Conservation (phyloP, 2,113 vertebrate genomes). For the Enhydra lutris region DNA sequence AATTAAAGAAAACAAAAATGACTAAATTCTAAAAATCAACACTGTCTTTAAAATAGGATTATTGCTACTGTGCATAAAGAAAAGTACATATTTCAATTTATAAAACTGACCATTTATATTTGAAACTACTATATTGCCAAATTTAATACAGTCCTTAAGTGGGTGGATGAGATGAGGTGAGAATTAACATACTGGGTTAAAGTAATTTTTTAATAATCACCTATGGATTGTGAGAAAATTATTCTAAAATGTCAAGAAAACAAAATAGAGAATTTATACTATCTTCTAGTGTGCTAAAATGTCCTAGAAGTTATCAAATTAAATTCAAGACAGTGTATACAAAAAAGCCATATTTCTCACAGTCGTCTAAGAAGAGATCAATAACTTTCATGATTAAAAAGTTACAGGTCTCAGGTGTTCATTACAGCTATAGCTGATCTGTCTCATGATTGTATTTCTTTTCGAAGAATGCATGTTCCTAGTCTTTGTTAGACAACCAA, state of each 20-base stretch:
- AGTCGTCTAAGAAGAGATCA: constrained; percentile 32
- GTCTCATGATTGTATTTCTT: constrained; percentile 71
- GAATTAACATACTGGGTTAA: neutral
- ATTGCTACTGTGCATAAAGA: neutral
- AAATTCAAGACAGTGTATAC: neutral
- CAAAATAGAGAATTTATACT: neutral
- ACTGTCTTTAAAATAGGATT: constrained; percentile 43
- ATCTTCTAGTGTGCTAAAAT: constrained; percentile 17
- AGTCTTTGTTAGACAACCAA: constrained; percentile 64
- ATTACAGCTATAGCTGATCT: constrained; percentile 65
- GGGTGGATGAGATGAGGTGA: neutral
- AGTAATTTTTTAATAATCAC: constrained; percentile 5
- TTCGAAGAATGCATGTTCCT: constrained; percentile 44
- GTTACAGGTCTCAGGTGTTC: constrained; percentile 67
- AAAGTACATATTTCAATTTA: constrained; percentile 32
- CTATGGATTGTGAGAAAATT: neutral
- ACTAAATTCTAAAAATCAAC: constrained; percentile 23
- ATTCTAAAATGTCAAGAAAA: neutral
- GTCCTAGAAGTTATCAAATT: constrained; percentile 54
- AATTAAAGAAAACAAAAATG: constrained; percentile 7
- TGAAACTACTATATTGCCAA: neutral
- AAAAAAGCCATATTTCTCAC: constrained; percentile 53
- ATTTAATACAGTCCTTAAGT: neutral
- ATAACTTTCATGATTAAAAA: constrained; percentile 56
- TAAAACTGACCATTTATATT: constrained; percentile 20